Conservation (phyloP, 2,113 vertebrate species). For the Barnardius zonarius region DNA sequence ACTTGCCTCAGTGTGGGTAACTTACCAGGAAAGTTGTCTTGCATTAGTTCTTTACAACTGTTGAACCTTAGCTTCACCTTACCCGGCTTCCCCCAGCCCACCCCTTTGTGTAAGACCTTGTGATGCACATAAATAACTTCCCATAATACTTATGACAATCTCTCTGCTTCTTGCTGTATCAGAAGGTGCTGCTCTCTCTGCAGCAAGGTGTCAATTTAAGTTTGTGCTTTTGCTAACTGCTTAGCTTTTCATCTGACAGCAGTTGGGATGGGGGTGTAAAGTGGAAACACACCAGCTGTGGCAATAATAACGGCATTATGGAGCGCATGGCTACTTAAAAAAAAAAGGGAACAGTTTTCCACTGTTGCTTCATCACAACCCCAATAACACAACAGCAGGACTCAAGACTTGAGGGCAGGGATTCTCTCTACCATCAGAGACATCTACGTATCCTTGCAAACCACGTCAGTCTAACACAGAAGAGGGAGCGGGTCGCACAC, state of each 20-base stretch:
- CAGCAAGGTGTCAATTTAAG: slow-evolving; percentile 10
- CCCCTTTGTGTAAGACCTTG: not conserved
- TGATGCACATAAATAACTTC: not conserved
- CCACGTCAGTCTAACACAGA: slow-evolving; percentile 85
- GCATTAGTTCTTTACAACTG: not conserved
- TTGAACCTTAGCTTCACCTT: not conserved
- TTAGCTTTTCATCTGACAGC: slow-evolving; percentile 47
- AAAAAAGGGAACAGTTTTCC: slow-evolving; percentile 3
- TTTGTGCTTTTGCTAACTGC: slow-evolving; percentile 60
- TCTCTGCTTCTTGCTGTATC: not conserved
- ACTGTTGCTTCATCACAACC: slow-evolving; percentile 17
- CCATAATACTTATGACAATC: not conserved
- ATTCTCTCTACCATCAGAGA: not conserved
- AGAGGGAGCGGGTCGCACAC: slow-evolving; percentile 85
- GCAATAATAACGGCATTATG: not conserved
- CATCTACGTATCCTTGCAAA: not conserved
- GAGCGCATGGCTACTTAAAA: not conserved
- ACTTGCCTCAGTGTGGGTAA: not conserved
- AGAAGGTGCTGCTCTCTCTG: slow-evolving; percentile 8
- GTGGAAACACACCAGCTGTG: slow-evolving; percentile 15
- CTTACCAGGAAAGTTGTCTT: not conserved
- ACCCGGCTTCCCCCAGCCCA: not conserved
- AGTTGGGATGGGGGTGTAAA: not conserved
- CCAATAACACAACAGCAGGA: slow-evolving; percentile 14
- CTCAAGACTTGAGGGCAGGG: not conserved